Evolutionary conservation across 2,888 invertebrate species (phyloP).

Genomic region (Campopleginae sp.): DNA sequence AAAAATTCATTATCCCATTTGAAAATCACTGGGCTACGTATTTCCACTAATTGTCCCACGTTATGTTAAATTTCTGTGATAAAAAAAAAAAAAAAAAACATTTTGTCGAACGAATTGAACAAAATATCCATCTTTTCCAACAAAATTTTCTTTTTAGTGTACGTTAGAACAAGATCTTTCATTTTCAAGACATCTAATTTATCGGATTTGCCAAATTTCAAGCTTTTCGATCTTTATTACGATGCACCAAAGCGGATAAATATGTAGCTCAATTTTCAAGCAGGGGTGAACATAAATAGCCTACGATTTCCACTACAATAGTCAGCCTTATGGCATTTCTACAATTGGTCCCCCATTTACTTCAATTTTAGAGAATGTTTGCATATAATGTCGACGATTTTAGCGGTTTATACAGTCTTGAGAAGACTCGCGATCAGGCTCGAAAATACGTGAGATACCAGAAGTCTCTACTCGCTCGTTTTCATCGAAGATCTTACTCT

Average conservation of each 20-base stretch:
- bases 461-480: neutral
- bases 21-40: too few species aligned
- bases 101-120: too few species aligned
- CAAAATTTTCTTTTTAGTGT: too few species aligned
- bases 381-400: neutral
- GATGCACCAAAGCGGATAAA: constrained; percentile 5
- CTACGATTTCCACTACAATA: constrained; percentile 1
- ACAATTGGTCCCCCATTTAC: neutral
- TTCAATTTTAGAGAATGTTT: neutral
- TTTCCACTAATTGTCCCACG: neutral
- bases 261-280: constrained; percentile 36
- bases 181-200: neutral
- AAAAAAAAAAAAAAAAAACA: too few species aligned
- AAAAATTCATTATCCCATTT: too few species aligned
- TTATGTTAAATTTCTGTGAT: too few species aligned
- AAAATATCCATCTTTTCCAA: too few species aligned
- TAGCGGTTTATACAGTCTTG: constrained; percentile 34
- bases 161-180: neutral
- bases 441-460: constrained; percentile 47
- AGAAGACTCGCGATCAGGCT: constrained; percentile 23
- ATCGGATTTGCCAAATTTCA: neutral
- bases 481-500: constrained; percentile 17
- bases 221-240: neutral
- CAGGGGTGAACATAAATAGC: constrained; percentile 29
- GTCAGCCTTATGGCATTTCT: neutral